A percentile compares a stretch with the other conserved stretches of the same genome.
phyloP scores from a whole-genome alignment of 2,797 vertebrate genomes.

The Spatula versicolor region DNA sequence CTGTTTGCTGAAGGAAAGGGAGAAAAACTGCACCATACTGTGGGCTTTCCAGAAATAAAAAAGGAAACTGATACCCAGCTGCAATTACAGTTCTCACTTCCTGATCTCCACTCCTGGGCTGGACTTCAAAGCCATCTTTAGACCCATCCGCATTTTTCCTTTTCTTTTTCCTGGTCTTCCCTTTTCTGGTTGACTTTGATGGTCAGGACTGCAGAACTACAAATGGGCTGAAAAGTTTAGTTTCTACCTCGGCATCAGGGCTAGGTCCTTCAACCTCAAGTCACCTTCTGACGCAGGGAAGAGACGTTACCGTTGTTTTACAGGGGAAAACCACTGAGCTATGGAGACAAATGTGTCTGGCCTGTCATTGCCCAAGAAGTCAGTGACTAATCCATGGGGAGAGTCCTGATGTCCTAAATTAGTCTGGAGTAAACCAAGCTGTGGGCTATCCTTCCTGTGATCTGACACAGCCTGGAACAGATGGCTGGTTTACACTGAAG shows the following conservation, averaged over 20 bases:
- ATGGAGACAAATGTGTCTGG: slow-evolving; percentile 30
- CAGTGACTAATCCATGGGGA: slow-evolving; percentile 58
- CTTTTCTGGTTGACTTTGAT: background rate
- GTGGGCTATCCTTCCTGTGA: slow-evolving; percentile 69
- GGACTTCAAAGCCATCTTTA: slow-evolving; percentile 48
- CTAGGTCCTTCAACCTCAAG: background rate
- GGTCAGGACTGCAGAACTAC: background rate
- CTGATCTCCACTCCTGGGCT: slow-evolving; percentile 17
- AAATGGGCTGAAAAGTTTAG: background rate
- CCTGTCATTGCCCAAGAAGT: slow-evolving; percentile 35
- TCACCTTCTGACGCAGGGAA: background rate
- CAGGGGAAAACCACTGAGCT: background rate
- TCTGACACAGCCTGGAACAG: slow-evolving; percentile 54
- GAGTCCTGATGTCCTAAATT: slow-evolving; percentile 69
- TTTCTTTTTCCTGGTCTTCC: slow-evolving; percentile 31
- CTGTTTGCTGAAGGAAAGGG: background rate
- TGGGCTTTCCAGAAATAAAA: slow-evolving; percentile 28
- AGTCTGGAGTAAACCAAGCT: slow-evolving; percentile 62
- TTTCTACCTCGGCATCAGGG: background rate
- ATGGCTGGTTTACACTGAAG: slow-evolving; percentile 47
- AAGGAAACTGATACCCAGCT: slow-evolving; percentile 54
- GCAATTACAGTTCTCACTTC: slow-evolving; percentile 58
- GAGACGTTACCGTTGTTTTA: background rate
- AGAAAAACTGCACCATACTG: background rate
- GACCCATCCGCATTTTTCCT: slow-evolving; percentile 8